Base-by-base conservation (phyloP, 2,113 vertebrate species). In the Catagonus wagneri region DNA sequence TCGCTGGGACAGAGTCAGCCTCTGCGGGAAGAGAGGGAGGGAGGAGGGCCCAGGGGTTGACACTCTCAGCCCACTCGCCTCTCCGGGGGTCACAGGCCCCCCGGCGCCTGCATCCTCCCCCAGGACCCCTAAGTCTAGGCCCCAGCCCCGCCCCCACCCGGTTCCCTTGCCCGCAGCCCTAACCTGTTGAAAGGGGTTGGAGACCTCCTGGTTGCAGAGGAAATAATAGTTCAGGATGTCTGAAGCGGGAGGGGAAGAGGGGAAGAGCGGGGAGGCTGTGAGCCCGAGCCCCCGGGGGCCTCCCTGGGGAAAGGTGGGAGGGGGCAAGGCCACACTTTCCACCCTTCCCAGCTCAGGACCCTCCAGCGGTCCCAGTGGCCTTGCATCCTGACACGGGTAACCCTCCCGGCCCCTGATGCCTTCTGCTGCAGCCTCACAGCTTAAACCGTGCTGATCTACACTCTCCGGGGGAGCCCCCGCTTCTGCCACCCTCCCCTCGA, bases 151-250 rank as follows among this genome's bases (percentile, higher is more conserved):
- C 13, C 65, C 32, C 83, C 92, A 4, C 89, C 85, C 63, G 0
- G 27, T 22, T n/a, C 78, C 78, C 76, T 72, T 10, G 52, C 92
- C 94, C 34, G 0, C 27, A 39, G 76, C 60, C 68, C 90, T 97
- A 98, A 99, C 99, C 99, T 99, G 99, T 96, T 99, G 99, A 97
- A 99, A 99, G 15, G 99, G 99, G 97, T 98, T 99, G 98, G 97
- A 98, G 97, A 98, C 98, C 52, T 98, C 99, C 92, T 98, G 98
- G 98, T 97, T 99, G 98, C 99, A 99, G 98, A 98, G 99, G 98
- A 99, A 98, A 97, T 99, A 99, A 97, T 99, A 99, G 97, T 98
- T 99, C 98, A 99, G 97, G 97, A 99, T 99, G 92, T 99, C 99
- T 99, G 98, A n/a, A 79, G 56, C 16, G 19, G 89, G 58, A 44